Evolutionary conservation across 2,113 vertebrate genomes (phyloP), one percentile per base, ranked within the genome.

Genomic region (Lagopus muta): DNA sequence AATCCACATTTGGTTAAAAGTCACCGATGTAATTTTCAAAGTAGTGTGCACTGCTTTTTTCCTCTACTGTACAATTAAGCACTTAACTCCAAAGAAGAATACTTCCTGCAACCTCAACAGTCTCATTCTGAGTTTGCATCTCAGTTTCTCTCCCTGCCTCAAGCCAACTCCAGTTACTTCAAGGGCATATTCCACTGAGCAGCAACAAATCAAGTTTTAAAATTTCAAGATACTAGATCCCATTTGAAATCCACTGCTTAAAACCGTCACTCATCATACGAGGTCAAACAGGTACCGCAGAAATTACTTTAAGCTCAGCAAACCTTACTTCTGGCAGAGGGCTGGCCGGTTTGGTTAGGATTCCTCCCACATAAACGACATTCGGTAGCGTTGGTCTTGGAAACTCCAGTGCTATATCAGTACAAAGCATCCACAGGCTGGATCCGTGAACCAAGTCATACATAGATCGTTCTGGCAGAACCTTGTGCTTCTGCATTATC

Each of bases 371-470:
- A 67, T 99, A 99, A 22, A 99, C 99, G 69, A 99, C 99, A 8
- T 99, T 99, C 60, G 99, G 99, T 82, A 99, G 97, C 1, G 99
- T 99, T 34, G 99, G 99, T 87, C 99, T 98, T 3, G 99, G 99
- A 86, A 99, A 99, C 96, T 99, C 99, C 94, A 99, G 97, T 0
- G 99, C 99, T 96, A 99, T 85, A 74, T 99, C 99, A 6, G 99
- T 99, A 92, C 99, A 99, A 28, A 99, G 98, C 99, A 99, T 99
- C 99, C 99, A 99, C 58, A 99, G 97, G 77, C 98, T 98, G 95
- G 99, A 98, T 75, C 98, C 99, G 48, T 99, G 99, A 57, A 99
- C 98, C 97, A 99, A 96, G 73, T 99, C 99, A 7, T 98, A 98
- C 99, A 99, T 99, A 90, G 99, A 98, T 66, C 97, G 98, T 58